Evolutionary conservation across 2,888 invertebrate species (phyloP).

Genomic region (Heliconius cydno): DNA sequence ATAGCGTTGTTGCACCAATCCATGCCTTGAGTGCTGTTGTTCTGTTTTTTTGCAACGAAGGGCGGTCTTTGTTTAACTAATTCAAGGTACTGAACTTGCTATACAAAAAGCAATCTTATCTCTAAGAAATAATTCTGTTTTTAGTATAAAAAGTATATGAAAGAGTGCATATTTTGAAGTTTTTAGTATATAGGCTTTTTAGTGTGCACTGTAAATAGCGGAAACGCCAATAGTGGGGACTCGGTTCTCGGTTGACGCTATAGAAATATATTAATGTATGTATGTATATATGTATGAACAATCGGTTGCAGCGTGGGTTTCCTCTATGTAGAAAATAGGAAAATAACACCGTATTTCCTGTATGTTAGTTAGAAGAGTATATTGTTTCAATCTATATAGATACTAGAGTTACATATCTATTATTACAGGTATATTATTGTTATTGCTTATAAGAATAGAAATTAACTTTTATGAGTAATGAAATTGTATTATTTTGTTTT

Average conservation of each 20-base stretch:
- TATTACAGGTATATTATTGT: neutral
- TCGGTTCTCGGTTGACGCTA: neutral
- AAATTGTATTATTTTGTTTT: neutral
- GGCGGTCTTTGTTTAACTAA: conserved; percentile 42
- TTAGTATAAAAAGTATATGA: neutral
- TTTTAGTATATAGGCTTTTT: conserved; percentile 19
- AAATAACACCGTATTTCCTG: conserved; percentile 9
- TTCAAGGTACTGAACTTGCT: conserved; percentile 19
- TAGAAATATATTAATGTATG: neutral
- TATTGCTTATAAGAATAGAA: neutral
- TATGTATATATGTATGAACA: neutral
- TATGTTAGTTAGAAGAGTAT: neutral
- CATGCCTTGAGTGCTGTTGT: conserved; percentile 44
- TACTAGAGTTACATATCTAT: neutral
- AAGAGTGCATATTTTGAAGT: conserved; percentile 25
- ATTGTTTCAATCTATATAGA: neutral
- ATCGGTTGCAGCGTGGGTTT: neutral
- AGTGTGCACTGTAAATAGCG: conserved; percentile 9
- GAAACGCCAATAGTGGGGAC: conserved; percentile 14
- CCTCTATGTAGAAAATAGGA: conserved; percentile 15
- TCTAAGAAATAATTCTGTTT: neutral
- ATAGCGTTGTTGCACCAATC: conserved; percentile 50
- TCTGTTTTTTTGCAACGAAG: conserved; percentile 50
- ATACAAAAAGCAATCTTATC: conserved; percentile 3
- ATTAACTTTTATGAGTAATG: neutral